A percentile compares a stretch with the other conserved stretches of the same genome.
Conservation (phyloP, 2,797 vertebrate species). For the Leuciscus waleckii region DNA sequence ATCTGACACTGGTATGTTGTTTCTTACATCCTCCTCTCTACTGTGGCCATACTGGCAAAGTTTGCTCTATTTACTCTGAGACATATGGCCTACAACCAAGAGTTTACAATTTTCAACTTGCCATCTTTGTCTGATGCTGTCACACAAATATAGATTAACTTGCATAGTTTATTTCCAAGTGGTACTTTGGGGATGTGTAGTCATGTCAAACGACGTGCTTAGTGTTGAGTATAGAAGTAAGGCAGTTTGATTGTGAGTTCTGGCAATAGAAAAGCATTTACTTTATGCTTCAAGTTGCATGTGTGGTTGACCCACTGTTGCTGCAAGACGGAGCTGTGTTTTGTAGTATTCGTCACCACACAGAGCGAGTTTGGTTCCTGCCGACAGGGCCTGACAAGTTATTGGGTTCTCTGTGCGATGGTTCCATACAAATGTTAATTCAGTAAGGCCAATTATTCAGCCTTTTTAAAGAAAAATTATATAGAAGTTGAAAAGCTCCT, state of each 20-base stretch:
- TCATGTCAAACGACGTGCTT: neutral
- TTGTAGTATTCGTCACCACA: constrained; percentile 73
- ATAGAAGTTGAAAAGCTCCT: neutral
- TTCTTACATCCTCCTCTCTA: neutral
- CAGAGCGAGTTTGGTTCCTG: constrained; percentile 82
- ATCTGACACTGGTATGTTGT: constrained; percentile 14
- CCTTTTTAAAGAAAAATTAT: neutral
- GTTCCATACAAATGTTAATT: constrained; percentile 76
- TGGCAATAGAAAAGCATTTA: neutral
- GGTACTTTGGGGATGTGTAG: neutral
- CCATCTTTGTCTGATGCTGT: neutral
- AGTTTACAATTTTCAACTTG: neutral
- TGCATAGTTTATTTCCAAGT: neutral
- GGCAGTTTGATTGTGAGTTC: neutral
- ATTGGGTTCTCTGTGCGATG: constrained; percentile 72
- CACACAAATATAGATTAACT: neutral
- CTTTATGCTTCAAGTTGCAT: neutral
- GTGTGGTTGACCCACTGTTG: constrained; percentile 71
- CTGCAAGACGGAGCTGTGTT: constrained; percentile 72
- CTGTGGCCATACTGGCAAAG: neutral
- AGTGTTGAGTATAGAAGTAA: neutral
- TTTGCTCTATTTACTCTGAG: neutral
- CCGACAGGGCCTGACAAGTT: constrained; percentile 72
- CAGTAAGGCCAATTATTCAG: neutral
- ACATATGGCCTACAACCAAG: neutral